Conservation (phyloP, 64 coral and sea anemone species). For the Astreopora myriophthalma region DNA sequence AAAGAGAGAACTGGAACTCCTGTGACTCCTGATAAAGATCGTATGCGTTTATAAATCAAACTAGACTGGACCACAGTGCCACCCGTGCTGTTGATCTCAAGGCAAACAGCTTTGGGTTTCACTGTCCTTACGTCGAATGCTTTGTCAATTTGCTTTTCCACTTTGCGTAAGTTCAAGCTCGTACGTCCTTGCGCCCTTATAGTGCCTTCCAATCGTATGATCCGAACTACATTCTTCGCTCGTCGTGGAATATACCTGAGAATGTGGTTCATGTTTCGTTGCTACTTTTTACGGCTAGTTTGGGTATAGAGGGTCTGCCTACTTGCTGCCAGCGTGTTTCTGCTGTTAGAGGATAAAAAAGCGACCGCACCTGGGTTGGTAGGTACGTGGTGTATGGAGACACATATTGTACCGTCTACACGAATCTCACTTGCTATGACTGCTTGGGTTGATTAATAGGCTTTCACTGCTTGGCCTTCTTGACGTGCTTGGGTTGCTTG, state of each 20-base stretch:
- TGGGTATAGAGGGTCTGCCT: no score
- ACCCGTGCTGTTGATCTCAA: constrained; percentile 83
- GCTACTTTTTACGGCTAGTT: no score
- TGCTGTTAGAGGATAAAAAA: no score
- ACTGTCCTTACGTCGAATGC: constrained; percentile 87
- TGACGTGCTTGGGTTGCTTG: no score
- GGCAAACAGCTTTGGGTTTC: constrained; percentile 88
- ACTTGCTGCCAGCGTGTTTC: no score
- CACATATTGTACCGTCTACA: no score
- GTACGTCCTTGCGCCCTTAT: background rate
- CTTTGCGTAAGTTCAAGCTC: constrained; percentile 56
- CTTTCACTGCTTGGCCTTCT: no score
- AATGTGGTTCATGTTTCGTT: constrained; percentile 8
- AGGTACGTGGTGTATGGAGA: no score
- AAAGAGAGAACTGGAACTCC: constrained; percentile 78
- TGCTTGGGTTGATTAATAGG: no score
- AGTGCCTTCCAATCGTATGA: constrained; percentile 76
- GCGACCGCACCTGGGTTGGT: no score
- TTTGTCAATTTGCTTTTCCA: constrained; percentile 73
- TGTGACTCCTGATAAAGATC: constrained; percentile 57
- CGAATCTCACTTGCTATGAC: no score
- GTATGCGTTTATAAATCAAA: constrained; percentile 79
- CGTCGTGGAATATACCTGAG: background rate
- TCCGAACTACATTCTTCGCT: constrained; percentile 79
- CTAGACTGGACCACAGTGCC: constrained; percentile 79